Evolutionary conservation across 1,140 invertebrate species (phyloP), one percentile per base, ranked within the genome.

Genomic region (Mizuhopecten yessoensis): DNA sequence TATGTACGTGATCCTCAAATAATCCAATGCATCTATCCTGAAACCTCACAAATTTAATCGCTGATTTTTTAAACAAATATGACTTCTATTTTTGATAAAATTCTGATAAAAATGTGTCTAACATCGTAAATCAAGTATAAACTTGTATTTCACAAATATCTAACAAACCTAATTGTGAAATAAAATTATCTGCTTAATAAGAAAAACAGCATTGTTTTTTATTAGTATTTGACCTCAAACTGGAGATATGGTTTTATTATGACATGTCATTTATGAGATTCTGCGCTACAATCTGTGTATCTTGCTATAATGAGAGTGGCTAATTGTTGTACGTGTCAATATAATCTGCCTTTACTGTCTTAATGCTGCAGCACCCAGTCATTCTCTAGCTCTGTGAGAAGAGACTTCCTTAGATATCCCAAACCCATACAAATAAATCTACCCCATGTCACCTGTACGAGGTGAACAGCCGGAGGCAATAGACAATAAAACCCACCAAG

Each of bases 361-460:
- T 17, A 5, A 29, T 75, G 23, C 57, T 75, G 23, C 57, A 75
- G 57, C 29, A 29, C 29, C 57, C 5, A n/a, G 23, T 75, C 23
- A 1, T 5, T 75, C 57, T 29, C 36, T 45, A 13, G 10, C 2
- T 75, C 3, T 29, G 5, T 23, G n/a, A 9, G 57, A 29, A 75
- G n/a, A 5, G 57, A 75, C 57, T 29, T n/a, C 13, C 45, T 39
- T 7, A 39, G 5, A 39, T 39, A 39, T 39, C 45, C 45, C n/a
- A n/a, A 75, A 75, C 57, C 57, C 57, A 75, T 29, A 75, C 57
- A 75, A 75, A 75, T 75, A 29, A 75, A 17, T 75, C 57, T 29
- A 29, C 57, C 29, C 57, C n/a, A 29, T 75, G n/a, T 29, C n/a
- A 11, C 57, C 57, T 75, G 23, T 75, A 29, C 5, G 5, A 75